Conservation (phyloP, 2,797 vertebrate genomes). For the Gorsachius magnificus region DNA sequence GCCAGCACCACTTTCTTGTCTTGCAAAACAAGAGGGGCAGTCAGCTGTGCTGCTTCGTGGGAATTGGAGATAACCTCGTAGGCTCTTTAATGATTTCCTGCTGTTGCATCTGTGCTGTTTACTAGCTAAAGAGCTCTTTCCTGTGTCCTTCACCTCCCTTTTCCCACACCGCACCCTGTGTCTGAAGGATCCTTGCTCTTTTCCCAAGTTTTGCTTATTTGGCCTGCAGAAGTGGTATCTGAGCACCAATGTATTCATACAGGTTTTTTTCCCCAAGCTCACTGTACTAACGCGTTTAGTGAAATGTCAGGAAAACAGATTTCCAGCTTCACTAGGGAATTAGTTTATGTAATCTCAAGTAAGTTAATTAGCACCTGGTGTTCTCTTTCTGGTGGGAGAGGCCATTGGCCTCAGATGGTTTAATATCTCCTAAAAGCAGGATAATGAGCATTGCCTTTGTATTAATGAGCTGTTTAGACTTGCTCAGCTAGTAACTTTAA, state of each 20-base stretch:
- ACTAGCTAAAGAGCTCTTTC: slow-evolving; percentile 41
- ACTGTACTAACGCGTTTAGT: not conserved
- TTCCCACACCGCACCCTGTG: slow-evolving; percentile 5
- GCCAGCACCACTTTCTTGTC: not conserved
- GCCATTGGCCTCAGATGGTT: not conserved
- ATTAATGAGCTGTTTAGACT: slow-evolving; percentile 7
- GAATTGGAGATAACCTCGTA: slow-evolving; percentile 22
- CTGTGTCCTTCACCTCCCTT: slow-evolving; percentile 31
- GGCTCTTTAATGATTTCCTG: slow-evolving; percentile 34
- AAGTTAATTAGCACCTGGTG: slow-evolving; percentile 31
- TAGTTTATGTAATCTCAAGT: not conserved
- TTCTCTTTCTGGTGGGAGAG: not conserved
- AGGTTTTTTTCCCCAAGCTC: not conserved
- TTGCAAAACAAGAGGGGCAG: slow-evolving; percentile 18
- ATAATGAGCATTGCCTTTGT: not conserved
- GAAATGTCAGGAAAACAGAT: not conserved
- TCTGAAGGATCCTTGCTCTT: not conserved
- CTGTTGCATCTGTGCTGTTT: slow-evolving; percentile 16
- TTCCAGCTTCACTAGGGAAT: not conserved
- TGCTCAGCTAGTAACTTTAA: not conserved
- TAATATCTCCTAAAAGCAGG: slow-evolving; percentile 5
- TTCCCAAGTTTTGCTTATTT: not conserved
- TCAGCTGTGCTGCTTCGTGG: slow-evolving; percentile 10
- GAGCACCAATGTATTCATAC: not conserved
- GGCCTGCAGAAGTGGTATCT: not conserved